Base-by-base conservation (phyloP, 2,113 vertebrate species). In the Mesoclemmys tuberculata region DNA sequence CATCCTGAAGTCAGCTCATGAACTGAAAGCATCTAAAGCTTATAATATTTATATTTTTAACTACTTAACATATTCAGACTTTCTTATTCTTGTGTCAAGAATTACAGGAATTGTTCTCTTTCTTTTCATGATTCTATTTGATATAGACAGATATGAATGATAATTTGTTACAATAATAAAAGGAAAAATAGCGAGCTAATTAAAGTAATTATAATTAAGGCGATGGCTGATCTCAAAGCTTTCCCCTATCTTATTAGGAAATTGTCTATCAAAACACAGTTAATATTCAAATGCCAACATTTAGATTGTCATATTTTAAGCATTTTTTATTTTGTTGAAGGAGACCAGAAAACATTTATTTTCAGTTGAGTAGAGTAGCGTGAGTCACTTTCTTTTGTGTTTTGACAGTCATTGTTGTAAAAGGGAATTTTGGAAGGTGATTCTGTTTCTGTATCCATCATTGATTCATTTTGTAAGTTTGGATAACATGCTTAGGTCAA, bases 1-100 rank as follows among this genome's bases (percentile, higher is more conserved):
- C 93, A 41, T 95, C 94, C 94, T 84, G 58, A 95, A 95, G 94
- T 87, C 89, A 95, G 41, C 49, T 91, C 95, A 49, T 58, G 85
- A 91, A 31, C 85, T 92, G 46, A 93, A 96, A 91, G 64, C 78
- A 88, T 94, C 90, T 88, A 22, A 38, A 71, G 8, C 35, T 71
- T 71, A 71, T 71, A 71, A 71, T 71, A 38, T 10, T 22, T 71
- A 38, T 71, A 71, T 38, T 71, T 71, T 19, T 71, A 71, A 71
- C 19, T 71, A 71, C 35, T 71, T 71, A 19, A 71, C n/a, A 38
- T 38, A 71, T 71, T 38, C 64, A 38, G 64, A 38, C 64, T 71
- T 71, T 71, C 64, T 71, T 38, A 38, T 22, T 38, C 8, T 71
- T 71, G 19, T 71, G 35, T 71, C 19, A 71, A 71, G 64, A 71